These are phyloP conservation scores for Minunthozetes semirufus DNA, from an alignment of 2,888 invertebrate genomes.

Conservation along the genomic window DNA sequence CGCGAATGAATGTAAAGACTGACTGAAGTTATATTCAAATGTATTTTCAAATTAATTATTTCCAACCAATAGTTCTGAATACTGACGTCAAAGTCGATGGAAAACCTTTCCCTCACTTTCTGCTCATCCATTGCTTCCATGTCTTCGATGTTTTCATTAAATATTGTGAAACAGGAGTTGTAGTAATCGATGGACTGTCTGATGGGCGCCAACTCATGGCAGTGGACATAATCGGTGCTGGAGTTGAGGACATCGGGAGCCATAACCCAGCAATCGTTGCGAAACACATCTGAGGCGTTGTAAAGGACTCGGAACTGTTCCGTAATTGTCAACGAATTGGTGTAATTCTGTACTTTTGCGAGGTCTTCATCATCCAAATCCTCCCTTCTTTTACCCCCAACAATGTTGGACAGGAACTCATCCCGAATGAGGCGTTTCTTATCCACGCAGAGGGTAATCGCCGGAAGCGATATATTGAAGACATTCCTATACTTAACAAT, in stretches of 20 bases:
- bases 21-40: background rate
- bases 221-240: background rate
- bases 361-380: background rate
- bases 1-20: background rate
- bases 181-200: background rate
- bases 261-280: background rate
- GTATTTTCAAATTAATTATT: background rate
- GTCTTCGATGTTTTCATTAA: background rate
- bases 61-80: constrained; percentile 11
- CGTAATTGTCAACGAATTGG: background rate
- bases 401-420: background rate
- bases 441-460: background rate
- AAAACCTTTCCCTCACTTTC: background rate
- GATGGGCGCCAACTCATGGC: background rate
- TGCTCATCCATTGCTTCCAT: background rate
- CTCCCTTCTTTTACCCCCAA: background rate
- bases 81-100: background rate
- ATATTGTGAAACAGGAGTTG: background rate
- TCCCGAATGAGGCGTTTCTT: background rate
- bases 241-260: background rate
- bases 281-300: background rate
- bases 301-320: background rate
- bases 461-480: background rate
- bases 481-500: background rate
- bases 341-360: background rate